Conservation (phyloP, 2,113 vertebrate genomes). For the Hucho hucho region DNA sequence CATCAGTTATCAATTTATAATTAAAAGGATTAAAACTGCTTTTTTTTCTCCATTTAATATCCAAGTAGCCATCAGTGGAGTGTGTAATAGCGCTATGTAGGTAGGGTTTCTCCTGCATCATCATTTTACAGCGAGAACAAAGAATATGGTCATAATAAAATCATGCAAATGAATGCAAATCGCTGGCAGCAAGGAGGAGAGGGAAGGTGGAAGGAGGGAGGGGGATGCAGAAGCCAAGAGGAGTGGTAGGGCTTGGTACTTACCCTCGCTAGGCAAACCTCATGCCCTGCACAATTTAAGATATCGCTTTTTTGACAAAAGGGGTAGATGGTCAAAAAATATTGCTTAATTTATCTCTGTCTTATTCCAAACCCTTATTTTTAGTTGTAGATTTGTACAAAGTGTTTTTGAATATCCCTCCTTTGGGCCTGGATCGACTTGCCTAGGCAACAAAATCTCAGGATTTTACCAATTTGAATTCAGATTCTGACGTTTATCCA, state of each 20-base stretch:
- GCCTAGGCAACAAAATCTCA: too few species aligned
- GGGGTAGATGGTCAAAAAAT: slow-evolving; percentile 26
- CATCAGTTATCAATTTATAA: slow-evolving; percentile 40
- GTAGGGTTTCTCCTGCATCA: slow-evolving; percentile 64
- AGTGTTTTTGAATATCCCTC: slow-evolving; percentile 11
- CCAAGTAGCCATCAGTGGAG: slow-evolving; percentile 42
- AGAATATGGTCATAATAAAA: slow-evolving; percentile 80
- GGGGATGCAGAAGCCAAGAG: slow-evolving; percentile 51
- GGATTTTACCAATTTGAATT: too few species aligned
- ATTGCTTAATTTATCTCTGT: slow-evolving; percentile 25
- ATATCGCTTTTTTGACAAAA: slow-evolving; percentile 23
- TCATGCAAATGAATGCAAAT: slow-evolving; percentile 88
- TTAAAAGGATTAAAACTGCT: slow-evolving; percentile 51
- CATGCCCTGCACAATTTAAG: slow-evolving; percentile 35
- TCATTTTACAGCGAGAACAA: slow-evolving; percentile 82
- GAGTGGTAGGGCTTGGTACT: slow-evolving; percentile 27
- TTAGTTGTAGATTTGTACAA: neutral
- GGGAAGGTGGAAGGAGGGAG: slow-evolving; percentile 52
- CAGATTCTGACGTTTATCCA: too few species aligned
- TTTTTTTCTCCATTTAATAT: slow-evolving; percentile 54
- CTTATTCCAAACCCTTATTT: slow-evolving; percentile 33
- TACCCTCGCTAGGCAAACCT: slow-evolving; percentile 31
- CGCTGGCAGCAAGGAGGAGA: slow-evolving; percentile 73
- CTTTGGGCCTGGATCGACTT: slow-evolving; percentile 13
- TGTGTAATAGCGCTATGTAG: slow-evolving; percentile 38